Percentiles rank a stretch among this genome's conserved stretches.
Conservation (phyloP, 2,797 vertebrate species). For the Orestias chungarensis region DNA sequence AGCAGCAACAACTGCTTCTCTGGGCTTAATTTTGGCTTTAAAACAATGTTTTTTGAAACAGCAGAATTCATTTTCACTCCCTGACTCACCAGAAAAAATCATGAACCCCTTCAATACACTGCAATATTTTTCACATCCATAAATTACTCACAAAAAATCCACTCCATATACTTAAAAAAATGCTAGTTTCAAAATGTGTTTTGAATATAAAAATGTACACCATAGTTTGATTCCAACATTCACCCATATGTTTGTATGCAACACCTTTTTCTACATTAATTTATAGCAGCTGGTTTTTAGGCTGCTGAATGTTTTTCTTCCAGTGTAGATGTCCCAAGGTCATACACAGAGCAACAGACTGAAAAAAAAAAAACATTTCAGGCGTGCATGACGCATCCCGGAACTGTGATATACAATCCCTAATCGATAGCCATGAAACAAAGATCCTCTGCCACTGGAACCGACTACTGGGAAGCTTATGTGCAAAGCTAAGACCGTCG, state of each 20-base stretch:
- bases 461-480: conserved; percentile 36
- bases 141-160: no score
- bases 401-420: conserved; percentile 54
- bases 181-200: background rate
- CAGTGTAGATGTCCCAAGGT: conserved; percentile 58
- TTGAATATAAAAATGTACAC: no score
- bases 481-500: conserved; percentile 35
- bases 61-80: no score
- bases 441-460: conserved; percentile 32
- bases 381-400: conserved; percentile 27
- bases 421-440: conserved; percentile 62
- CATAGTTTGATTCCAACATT: background rate
- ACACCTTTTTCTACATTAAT: no score
- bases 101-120: no score
- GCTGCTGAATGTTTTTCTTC: background rate
- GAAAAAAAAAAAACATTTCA: conserved; percentile 47
- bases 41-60: no score
- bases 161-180: background rate
- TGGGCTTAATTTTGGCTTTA: no score
- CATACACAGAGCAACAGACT: conserved; percentile 32
- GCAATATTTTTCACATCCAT: no score
- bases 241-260: no score
- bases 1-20: no score
- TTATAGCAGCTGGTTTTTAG: background rate
- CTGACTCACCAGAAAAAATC: no score